Percentiles rank a stretch among this genome's conserved stretches.
phyloP scores from a whole-genome alignment of 1,140 invertebrate genomes.

The Trichonephila clavata region DNA sequence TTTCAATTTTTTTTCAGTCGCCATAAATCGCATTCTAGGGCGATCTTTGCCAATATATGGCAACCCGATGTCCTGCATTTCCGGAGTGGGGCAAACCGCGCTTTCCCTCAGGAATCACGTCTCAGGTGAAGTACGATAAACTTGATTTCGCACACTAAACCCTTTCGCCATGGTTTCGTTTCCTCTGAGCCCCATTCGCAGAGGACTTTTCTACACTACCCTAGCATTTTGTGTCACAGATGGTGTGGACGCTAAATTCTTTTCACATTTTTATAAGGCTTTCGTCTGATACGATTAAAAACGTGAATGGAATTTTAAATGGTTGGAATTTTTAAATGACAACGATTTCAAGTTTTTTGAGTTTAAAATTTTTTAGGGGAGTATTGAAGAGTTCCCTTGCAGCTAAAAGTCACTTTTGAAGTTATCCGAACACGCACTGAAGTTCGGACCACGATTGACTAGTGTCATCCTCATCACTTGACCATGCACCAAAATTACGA shows the following conservation, averaged over 20 bases:
- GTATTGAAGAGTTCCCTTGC: too few species aligned
- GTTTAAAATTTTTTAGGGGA: too few species aligned
- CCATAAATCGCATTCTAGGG: too few species aligned
- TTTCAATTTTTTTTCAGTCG: too few species aligned
- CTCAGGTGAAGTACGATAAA: constrained; percentile 57
- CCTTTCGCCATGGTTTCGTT: neutral
- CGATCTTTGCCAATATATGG: constrained; percentile 20
- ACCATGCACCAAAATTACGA: too few species aligned
- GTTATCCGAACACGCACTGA: too few species aligned
- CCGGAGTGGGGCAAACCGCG: neutral
- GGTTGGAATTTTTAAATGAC: neutral
- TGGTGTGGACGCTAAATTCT: neutral
- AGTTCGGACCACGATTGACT: too few species aligned
- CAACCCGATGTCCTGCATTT: neutral
- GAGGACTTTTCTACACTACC: too few species aligned
- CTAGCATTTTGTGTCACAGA: neutral
- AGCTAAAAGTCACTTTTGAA: too few species aligned
- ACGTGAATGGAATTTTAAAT: neutral
- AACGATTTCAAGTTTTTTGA: neutral
- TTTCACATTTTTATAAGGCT: neutral
- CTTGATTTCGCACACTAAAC: constrained; percentile 39
- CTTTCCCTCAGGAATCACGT: constrained; percentile 32
- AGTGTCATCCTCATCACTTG: too few species aligned
- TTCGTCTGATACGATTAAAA: neutral
- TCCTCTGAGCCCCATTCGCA: neutral